Base-by-base conservation (phyloP, 2,797 vertebrate genomes). In the Sebastolobus altivelis region DNA sequence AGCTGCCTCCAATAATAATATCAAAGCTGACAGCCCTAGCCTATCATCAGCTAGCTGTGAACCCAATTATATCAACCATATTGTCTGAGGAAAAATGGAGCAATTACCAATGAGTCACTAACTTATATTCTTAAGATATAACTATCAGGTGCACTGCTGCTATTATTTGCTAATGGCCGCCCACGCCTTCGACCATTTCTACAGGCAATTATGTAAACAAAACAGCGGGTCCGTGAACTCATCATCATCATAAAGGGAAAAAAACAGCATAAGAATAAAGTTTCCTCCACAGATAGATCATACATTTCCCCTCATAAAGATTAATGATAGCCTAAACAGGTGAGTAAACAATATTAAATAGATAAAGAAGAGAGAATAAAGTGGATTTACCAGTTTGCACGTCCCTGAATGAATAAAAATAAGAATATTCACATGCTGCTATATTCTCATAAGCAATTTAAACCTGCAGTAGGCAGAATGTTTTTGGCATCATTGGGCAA, bases 91-190 rank as follows among this genome's bases (percentile, higher is more conserved):
- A 59, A 76, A 74, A 82, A 72, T 40, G 8, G 52, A 72, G 58
- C 31, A 58, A 65, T 68, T 63, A 49, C 72, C 37, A 55, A 72
- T 76, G 71, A 81, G n/a, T 78, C 63, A 80, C 40, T 20, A 12
- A 74, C 33, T 43, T 65, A 20, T 77, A 75, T 72, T 38, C 35
- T 82, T 29, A 40, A 35, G 59, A 61, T 62, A 78, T 27, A 76
- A 70, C 73, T 58, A 75, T 65, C 35, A 83, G 60, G 59, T 67
- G 55, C 49, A 8, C 12, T n/a, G 35, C 74, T 60, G 61, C 68
- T 72, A 74, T 80, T 68, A 74, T 84, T 77, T 77, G 27, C 77
- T 81, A 78, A 88, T 82, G 78, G 69, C 72, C 56, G 4, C 52
- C 70, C 7, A 66, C 70, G 52, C n/a, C 75, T 65, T 56, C 54